Conservation (phyloP, 1,140 invertebrate species). For the Pseudomyrmex gracilis region DNA sequence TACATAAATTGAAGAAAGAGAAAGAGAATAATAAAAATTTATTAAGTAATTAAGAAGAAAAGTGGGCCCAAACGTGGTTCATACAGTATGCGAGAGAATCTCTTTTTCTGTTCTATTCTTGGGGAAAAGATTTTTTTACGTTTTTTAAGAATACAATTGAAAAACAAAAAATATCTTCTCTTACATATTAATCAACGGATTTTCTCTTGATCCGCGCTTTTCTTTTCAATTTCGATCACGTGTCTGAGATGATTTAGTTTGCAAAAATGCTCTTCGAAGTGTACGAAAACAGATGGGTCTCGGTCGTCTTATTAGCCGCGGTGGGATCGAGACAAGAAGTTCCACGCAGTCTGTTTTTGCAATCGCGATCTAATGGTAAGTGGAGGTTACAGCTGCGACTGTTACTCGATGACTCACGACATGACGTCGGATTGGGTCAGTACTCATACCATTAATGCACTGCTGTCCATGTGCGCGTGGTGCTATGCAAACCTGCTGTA, state of each 20-base stretch:
- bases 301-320: background rate
- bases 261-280: background rate
- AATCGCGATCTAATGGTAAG: constrained; percentile 46
- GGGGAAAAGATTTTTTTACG: too few relatives aligned
- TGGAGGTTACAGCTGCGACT: constrained; percentile 36
- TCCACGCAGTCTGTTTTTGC: constrained; percentile 49
- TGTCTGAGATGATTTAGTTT: background rate
- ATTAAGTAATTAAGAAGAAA: too few relatives aligned
- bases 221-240: too few relatives aligned
- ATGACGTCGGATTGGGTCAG: constrained; percentile 61
- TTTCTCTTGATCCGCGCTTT: too few relatives aligned
- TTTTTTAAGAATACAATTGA: too few relatives aligned
- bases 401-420: constrained; percentile 66
- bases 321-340: background rate
- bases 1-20: too few relatives aligned
- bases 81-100: too few relatives aligned
- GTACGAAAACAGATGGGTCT: background rate
- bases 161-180: too few relatives aligned
- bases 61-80: too few relatives aligned
- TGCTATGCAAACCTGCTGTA: background rate
- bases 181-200: too few relatives aligned
- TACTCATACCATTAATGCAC: constrained; percentile 21
- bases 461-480: constrained; percentile 27
- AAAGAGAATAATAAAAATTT: too few relatives aligned
- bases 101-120: too few relatives aligned